These are phyloP conservation scores for Lepidocyrtinus sp. DNA, from an alignment of 2,888 invertebrate genomes.

Conservation along the genomic window DNA sequence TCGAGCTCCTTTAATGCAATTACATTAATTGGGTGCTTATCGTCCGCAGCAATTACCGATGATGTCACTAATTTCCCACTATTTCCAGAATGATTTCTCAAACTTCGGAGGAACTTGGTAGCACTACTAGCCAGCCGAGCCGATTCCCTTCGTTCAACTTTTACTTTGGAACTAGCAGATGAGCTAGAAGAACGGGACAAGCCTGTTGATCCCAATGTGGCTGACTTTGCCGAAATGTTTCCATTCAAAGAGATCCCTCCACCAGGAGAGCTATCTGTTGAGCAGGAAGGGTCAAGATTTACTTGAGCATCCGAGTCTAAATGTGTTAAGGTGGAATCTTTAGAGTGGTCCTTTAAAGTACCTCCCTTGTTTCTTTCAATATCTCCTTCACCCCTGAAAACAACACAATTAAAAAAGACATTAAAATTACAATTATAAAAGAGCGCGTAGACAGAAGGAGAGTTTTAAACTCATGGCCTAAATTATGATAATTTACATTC, in stretches of 20 bases:
- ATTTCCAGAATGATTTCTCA: slow-evolving; percentile 53
- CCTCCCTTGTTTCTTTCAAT: slow-evolving; percentile 48
- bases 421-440: background rate
- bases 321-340: slow-evolving; percentile 42
- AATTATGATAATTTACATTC: background rate
- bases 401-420: slow-evolving; percentile 21
- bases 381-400: slow-evolving; percentile 67
- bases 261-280: slow-evolving; percentile 25
- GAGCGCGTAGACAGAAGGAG: background rate
- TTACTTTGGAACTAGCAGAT: slow-evolving; percentile 34
- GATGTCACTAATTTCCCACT: slow-evolving; percentile 46
- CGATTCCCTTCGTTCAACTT: slow-evolving; percentile 68
- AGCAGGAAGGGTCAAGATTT: slow-evolving; percentile 49
- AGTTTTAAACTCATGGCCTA: background rate
- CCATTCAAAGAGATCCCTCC: slow-evolving; percentile 14
- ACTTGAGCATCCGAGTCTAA: slow-evolving; percentile 47
- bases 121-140: slow-evolving; percentile 67
- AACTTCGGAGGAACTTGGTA: slow-evolving; percentile 67
- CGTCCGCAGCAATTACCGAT: slow-evolving; percentile 51
- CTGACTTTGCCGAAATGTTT: slow-evolving; percentile 22
- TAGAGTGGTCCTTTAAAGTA: slow-evolving; percentile 38
- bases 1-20: slow-evolving; percentile 68
- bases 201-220: slow-evolving; percentile 43
- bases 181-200: background rate
- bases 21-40: slow-evolving; percentile 64